Evolutionary conservation across 2,113 vertebrate genomes (phyloP).

Genomic region (Xerus inauris): DNA sequence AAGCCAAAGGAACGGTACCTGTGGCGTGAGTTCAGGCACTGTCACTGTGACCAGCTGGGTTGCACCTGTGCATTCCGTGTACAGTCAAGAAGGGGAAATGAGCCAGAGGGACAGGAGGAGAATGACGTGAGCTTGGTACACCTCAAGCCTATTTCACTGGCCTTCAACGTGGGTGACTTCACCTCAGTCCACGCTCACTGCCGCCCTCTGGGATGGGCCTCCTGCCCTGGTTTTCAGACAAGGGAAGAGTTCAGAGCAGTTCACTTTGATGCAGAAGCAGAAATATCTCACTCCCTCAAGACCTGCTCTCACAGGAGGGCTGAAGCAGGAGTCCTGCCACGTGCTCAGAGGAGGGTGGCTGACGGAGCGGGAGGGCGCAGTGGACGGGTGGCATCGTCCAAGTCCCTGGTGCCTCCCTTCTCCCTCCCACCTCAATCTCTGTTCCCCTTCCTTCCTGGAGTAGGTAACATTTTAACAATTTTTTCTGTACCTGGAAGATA

Average conservation of each 20-base stretch:
- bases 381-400: no score
- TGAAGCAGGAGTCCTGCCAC: fast-evolving
- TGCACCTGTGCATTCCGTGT: no score
- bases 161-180: no score
- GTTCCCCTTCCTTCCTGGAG: no score
- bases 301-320: fast-evolving
- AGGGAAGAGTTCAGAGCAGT: not conserved
- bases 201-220: no score
- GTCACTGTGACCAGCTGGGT: not conserved
- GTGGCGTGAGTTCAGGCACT: fast-evolving
- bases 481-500: not conserved
- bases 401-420: no score
- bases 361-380: no score
- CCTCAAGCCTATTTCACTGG: not conserved
- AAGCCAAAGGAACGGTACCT: no score
- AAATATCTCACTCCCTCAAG: not conserved
- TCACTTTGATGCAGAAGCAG: no score
- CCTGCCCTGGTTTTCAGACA: not conserved
- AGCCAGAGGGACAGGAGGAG: no score
- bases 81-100: not conserved
- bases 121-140: not conserved
- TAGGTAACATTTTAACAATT: not conserved
- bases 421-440: no score
- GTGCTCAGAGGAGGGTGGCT: not conserved
- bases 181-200: no score